Evolutionary conservation across 2,888 invertebrate genomes (phyloP), one percentile per base, ranked within the genome.

Genomic region (Desoria tigrina): DNA sequence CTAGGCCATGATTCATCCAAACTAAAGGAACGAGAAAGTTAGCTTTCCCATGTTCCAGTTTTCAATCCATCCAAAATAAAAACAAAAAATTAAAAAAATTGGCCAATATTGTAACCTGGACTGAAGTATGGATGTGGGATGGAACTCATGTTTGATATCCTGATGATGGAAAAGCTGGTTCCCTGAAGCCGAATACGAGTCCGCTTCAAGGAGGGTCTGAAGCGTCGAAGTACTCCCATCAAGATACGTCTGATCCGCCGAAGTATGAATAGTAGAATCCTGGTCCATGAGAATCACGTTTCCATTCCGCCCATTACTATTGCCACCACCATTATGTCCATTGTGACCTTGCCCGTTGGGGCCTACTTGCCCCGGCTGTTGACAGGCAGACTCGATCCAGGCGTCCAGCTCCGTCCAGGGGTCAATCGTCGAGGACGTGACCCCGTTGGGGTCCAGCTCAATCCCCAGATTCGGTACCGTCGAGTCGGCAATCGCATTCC

Each of bases 361-460:
- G 4, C 45, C 45, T 6, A 45, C 45, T 45, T 45, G 45, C 6
- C 45, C 45, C 24, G 56, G 60, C 24, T 68, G 70, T 27, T 73
- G 72, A 66, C 89, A 90, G 0, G 88, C 88, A 9, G 87, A 88
- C 68, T 90, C 89, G 75, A 93, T 90, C 90, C 90, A 92, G 64
- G 90, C 89, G 72, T 92, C 92, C 60, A 92, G 84, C 78, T 92
- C 92, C 85, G 91, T 90, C 92, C 92, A 93, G 0, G 87, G 87
- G 60, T 89, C 89, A 61, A 76, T 71, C 1, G 76, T 74, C 9
- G 76, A 76, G 9, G 74, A 74, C 7, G 73, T 76, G 56, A 76
- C 76, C 23, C 69, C 72, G 51, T 74, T 73, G n/a, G 71, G 72
- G 72, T 90, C 90, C n/a, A 85, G 84, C 68, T 85, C 83, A 23